Base-by-base conservation (phyloP, 2,888 invertebrate species). In the Dolichomitus sp. region DNA sequence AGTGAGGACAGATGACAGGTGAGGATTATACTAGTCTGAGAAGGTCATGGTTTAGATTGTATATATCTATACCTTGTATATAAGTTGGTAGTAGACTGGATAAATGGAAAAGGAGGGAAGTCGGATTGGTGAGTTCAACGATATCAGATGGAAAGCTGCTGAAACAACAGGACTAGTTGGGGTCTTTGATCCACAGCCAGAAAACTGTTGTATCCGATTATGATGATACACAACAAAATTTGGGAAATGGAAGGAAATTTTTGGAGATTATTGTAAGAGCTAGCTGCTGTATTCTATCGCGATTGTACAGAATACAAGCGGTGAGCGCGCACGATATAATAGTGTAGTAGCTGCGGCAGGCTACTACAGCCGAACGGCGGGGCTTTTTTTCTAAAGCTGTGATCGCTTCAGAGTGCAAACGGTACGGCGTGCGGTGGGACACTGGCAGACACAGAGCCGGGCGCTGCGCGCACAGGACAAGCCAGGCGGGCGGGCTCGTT, bases 391-490 rank as follows among this genome's bases (percentile, higher is more conserved):
- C 37, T 27, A 68, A 84, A 88, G 87, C 89, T 85, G 88, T 86
- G 90, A 89, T 91, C 90, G 90, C 88, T 90, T 90, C 89, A 85
- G 89, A 91, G 91, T 90, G 93, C 92, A 92, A 91, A 92, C 93
- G 92, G 92, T 90, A 91, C 93, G 93, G 91, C 92, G 92, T 92
- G 93, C 93, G 91, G 91, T 92, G 93, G 93, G 93, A 93, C 93
- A 93, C 93, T 93, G 92, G 90, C 90, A 86, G 89, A 89, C 90
- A 88, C 88, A 66, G 72, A 70, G 70, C 88, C 87, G 88, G 86
- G 86, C 84, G 84, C 85, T 84, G 87, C 84, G 87, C 82, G 83
- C 80, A 86, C 85, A 83, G 82, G 65, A 83, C 84, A 79, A 81
- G 70, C 75, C 69, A 45, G 50, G 68, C 83, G 68, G 77, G 65